Evolutionary conservation across 2,888 invertebrate species (phyloP).

Genomic region (Phalera bucephala): DNA sequence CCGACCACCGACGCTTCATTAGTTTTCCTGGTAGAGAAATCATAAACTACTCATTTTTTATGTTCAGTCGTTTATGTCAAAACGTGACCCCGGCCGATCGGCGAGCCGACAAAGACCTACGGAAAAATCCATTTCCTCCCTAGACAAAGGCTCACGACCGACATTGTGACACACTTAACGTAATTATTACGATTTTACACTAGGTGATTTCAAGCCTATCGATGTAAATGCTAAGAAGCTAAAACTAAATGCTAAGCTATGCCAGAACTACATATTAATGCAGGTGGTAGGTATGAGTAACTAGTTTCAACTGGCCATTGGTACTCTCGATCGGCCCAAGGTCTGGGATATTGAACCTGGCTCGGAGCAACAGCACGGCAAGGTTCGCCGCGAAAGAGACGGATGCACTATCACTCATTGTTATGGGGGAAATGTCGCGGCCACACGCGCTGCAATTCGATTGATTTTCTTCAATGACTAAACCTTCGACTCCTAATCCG

Average conservation of each 20-base stretch:
- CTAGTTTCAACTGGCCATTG: constrained; percentile 69
- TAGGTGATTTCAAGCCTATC: background rate
- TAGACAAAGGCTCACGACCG: constrained; percentile 26
- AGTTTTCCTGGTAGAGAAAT: constrained; percentile 77
- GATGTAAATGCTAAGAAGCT: no score
- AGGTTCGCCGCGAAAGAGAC: constrained; percentile 74
- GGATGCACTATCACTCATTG: constrained; percentile 78
- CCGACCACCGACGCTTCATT: constrained; percentile 74
- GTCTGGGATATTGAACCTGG: constrained; percentile 82
- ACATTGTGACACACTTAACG: constrained; percentile 21
- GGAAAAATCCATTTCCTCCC: constrained; percentile 56
- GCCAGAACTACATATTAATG: constrained; percentile 64
- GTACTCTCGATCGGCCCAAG: constrained; percentile 74
- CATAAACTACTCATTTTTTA: constrained; percentile 72
- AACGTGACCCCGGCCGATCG: constrained; percentile 57
- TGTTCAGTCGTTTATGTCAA: constrained; percentile 60
- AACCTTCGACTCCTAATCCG: constrained; percentile 60
- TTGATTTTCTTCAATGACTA: constrained; percentile 57
- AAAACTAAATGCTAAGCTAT: no score
- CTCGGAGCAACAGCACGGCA: constrained; percentile 71
- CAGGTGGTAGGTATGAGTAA: constrained; percentile 67
- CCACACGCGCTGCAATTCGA: constrained; percentile 63
- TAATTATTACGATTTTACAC: constrained; percentile 1
- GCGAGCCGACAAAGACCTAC: constrained; percentile 52
- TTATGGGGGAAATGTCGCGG: constrained; percentile 76